A percentile compares a stretch with the other conserved stretches of the same genome.
Conservation (phyloP, 2,888 invertebrate genomes). For the Hoplodrina ambigua region DNA sequence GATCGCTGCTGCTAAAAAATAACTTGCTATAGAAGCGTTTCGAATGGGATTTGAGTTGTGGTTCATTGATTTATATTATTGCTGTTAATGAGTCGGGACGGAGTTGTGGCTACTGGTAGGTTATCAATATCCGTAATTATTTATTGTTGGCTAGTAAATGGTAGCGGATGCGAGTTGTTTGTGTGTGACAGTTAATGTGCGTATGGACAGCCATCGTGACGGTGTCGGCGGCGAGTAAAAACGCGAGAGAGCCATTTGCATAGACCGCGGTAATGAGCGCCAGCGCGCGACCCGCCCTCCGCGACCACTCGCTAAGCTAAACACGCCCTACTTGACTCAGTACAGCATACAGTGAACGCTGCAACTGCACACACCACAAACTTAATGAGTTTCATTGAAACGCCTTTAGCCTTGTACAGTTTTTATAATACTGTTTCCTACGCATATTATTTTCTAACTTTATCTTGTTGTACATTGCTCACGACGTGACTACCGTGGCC, state of each 20-base stretch:
- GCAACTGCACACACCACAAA: constrained; percentile 55
- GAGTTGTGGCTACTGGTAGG: constrained; percentile 72
- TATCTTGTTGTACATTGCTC: constrained; percentile 60
- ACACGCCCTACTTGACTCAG: constrained; percentile 68
- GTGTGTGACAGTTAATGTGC: constrained; percentile 87
- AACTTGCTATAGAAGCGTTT: constrained; percentile 64
- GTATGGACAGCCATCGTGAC: constrained; percentile 83
- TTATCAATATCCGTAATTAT: constrained; percentile 88
- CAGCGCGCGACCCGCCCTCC: constrained; percentile 66
- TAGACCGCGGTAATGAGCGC: constrained; percentile 85
- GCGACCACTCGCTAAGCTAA: constrained; percentile 68
- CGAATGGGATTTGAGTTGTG: constrained; percentile 63
- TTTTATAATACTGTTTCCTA: constrained; percentile 62
- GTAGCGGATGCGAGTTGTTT: constrained; percentile 88
- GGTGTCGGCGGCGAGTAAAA: constrained; percentile 82
- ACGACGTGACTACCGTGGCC: constrained; percentile 62
- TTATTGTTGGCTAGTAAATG: constrained; percentile 84
- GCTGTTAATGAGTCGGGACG: constrained; percentile 69
- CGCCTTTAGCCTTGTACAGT: constrained; percentile 65
- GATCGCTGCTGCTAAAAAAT: constrained; percentile 64
- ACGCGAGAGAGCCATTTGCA: constrained; percentile 87
- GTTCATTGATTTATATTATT: constrained; percentile 76
- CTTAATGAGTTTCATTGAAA: constrained; percentile 69
- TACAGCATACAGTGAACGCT: constrained; percentile 62
- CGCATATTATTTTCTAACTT: constrained; percentile 59